Percentiles rank a stretch among this genome's conserved stretches.
phyloP scores from a whole-genome alignment of 2,113 vertebrate species.

The Hypocryptadius cinnamomeus region DNA sequence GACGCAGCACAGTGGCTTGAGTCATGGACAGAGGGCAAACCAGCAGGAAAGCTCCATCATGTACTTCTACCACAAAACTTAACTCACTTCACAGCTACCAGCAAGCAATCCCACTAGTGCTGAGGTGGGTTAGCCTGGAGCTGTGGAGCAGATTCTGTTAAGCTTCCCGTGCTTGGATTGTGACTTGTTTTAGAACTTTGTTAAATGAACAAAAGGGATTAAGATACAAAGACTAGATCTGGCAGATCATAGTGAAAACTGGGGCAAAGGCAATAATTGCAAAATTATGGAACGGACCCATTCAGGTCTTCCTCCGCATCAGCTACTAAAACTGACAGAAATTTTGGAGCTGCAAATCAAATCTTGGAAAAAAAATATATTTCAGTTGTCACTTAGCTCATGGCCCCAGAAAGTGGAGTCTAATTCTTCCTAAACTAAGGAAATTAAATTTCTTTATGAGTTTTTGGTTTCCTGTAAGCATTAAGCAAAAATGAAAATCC shows the following conservation, averaged over 20 bases:
- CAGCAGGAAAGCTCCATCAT: not conserved
- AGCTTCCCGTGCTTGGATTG: not conserved
- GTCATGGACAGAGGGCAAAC: not conserved
- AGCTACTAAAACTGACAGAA: not conserved
- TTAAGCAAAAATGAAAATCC: not conserved
- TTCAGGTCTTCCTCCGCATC: not conserved
- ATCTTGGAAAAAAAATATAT: not conserved
- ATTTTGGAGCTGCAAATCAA: not conserved
- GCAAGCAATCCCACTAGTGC: not conserved
- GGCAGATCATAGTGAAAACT: not conserved
- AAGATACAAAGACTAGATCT: not conserved
- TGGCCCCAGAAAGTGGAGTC: not conserved
- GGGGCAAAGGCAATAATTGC: not conserved
- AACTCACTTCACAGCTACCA: not conserved
- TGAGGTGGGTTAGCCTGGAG: not conserved
- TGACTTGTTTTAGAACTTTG: not conserved
- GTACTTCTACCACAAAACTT: not conserved
- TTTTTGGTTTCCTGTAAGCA: not conserved
- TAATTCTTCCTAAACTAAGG: not conserved
- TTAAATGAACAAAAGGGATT: not conserved
- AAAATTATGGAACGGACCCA: not conserved
- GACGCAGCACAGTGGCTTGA: not conserved
- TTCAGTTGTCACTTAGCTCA: not conserved
- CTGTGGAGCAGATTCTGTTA: not conserved
- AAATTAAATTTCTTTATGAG: not conserved